Conservation (phyloP, 2,113 vertebrate genomes). For the Corythornis madagascariensis region DNA sequence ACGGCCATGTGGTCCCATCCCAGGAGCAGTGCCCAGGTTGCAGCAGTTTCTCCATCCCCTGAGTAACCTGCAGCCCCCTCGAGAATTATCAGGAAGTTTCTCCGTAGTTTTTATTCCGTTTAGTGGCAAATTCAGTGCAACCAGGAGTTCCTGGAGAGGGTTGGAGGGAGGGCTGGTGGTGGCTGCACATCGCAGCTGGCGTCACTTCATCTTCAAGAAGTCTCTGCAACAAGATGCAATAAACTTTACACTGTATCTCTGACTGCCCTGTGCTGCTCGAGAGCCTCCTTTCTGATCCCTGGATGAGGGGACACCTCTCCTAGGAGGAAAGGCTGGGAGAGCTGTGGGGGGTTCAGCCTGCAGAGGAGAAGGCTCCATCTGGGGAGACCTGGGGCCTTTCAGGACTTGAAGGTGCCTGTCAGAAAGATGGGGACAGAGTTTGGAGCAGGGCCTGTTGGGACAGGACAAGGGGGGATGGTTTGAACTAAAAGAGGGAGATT, state of each 20-base stretch:
- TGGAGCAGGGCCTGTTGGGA: too few relatives aligned
- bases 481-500: too few relatives aligned
- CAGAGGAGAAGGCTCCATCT: too few relatives aligned
- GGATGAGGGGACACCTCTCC: background rate
- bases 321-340: background rate
- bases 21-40: too few relatives aligned
- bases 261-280: background rate
- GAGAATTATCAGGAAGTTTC: background rate
- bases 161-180: background rate
- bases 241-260: background rate
- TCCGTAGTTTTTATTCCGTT: conserved; percentile 43
- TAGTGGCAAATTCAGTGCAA: conserved; percentile 18
- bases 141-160: background rate
- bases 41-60: too few relatives aligned
- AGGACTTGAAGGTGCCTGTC: too few relatives aligned
- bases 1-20: rapidly evolving
- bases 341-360: too few relatives aligned
- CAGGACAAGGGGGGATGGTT: too few relatives aligned
- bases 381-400: too few relatives aligned
- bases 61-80: background rate
- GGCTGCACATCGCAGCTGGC: background rate
- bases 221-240: conserved; percentile 49
- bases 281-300: background rate
- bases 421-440: too few relatives aligned
- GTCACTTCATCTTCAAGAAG: conserved; percentile 47